phyloP scores from a whole-genome alignment of 2,113 vertebrate genomes.

The Pteropus alecto region DNA sequence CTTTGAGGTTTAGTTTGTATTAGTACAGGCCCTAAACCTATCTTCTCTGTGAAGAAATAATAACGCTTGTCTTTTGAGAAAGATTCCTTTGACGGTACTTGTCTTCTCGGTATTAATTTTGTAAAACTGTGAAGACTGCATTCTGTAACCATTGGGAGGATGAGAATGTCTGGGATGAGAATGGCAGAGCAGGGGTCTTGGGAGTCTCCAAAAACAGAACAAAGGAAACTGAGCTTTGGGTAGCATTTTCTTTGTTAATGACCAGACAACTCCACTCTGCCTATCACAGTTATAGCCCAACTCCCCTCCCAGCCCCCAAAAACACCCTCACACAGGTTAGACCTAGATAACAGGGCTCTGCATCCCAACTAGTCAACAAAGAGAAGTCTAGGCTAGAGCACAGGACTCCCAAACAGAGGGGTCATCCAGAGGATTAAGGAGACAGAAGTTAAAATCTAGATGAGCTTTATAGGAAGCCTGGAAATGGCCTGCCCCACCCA shows the following conservation, averaged over 20 bases:
- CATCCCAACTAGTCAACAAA: background rate
- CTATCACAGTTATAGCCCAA: background rate
- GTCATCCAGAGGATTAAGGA: background rate
- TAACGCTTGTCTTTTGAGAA: background rate
- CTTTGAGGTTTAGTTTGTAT: background rate
- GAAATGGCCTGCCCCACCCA: background rate
- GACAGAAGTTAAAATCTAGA: background rate
- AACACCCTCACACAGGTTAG: background rate
- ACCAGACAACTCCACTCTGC: background rate
- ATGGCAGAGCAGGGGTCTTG: background rate
- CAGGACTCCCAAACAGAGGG: background rate
- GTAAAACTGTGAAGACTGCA: slow-evolving; percentile 9
- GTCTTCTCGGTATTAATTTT: slow-evolving; percentile 18
- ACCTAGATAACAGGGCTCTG: background rate
- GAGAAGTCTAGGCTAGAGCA: background rate
- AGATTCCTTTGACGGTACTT: background rate
- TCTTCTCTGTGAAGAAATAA: slow-evolving; percentile 11
- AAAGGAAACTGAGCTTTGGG: background rate
- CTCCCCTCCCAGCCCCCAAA: background rate
- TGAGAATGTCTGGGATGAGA: no score
- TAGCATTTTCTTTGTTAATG: background rate
- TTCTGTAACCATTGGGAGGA: background rate
- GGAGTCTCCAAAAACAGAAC: background rate
- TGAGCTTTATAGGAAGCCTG: background rate
- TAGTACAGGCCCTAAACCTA: background rate